A percentile compares a stretch with the other conserved stretches of the same genome.
phyloP scores from a whole-genome alignment of 2,797 vertebrate genomes.

The Atherinosoma microstoma region DNA sequence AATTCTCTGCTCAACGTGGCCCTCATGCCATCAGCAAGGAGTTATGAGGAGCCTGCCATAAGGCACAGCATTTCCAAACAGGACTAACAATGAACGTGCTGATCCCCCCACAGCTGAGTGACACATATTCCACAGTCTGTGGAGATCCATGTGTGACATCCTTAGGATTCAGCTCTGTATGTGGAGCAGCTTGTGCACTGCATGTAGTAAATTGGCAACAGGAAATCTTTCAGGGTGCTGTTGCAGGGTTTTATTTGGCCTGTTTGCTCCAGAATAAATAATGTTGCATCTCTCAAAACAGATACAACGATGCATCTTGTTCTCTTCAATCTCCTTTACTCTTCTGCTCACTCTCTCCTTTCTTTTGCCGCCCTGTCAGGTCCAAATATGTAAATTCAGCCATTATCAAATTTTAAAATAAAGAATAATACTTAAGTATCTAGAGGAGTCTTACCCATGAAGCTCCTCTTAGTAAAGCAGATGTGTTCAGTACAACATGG shows the following conservation, averaged over 20 bases:
- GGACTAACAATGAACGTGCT: constrained; percentile 64
- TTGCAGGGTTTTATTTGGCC: constrained; percentile 51
- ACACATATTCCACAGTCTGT: constrained; percentile 58
- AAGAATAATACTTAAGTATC: too few relatives aligned
- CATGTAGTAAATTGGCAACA: constrained; percentile 60
- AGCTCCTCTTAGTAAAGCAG: too few relatives aligned
- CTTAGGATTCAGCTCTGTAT: constrained; percentile 48
- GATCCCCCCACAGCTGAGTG: constrained; percentile 59
- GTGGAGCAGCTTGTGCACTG: constrained; percentile 66
- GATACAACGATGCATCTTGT: background rate
- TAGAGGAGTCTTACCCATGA: too few relatives aligned
- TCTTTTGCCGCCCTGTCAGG: too few relatives aligned
- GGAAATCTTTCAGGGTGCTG: constrained; percentile 37
- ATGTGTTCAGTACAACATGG: too few relatives aligned
- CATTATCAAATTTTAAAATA: too few relatives aligned
- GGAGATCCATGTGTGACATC: constrained; percentile 42
- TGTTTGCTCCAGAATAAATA: constrained; percentile 51
- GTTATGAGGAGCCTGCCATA: constrained; percentile 44
- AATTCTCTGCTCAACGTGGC: constrained; percentile 50
- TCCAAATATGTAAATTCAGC: too few relatives aligned
- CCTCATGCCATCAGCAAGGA: constrained; percentile 28
- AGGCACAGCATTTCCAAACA: constrained; percentile 58
- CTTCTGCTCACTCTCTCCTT: too few relatives aligned
- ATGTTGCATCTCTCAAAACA: background rate
- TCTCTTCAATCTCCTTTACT: background rate